Conservation (phyloP, 2,797 vertebrate genomes). For the Pseudomugil tenellus region DNA sequence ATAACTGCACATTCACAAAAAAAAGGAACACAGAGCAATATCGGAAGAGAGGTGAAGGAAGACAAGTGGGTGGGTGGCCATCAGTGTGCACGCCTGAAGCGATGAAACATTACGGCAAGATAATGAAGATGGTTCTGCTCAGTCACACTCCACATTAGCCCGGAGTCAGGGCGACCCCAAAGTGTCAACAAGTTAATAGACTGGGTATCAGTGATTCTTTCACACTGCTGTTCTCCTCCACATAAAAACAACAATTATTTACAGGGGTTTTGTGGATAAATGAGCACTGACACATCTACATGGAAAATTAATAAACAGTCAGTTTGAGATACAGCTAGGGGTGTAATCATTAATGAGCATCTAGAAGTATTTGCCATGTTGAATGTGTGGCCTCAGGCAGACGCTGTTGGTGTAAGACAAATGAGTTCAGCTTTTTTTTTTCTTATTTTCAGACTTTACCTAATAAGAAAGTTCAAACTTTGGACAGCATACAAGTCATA, state of each 20-base stretch:
- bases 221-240: conserved; percentile 66
- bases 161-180: conserved; percentile 80
- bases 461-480: not conserved
- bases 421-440: conserved; percentile 13
- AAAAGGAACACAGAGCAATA: conserved; percentile 46
- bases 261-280: conserved; percentile 67
- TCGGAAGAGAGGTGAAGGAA: conserved; percentile 50
- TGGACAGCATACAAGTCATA: not conserved
- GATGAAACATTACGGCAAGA: conserved; percentile 79
- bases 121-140: conserved; percentile 86
- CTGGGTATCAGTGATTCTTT: conserved; percentile 74
- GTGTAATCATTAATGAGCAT: conserved; percentile 33
- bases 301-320: conserved; percentile 52
- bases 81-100: conserved; percentile 70
- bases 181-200: conserved; percentile 86
- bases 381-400: conserved; percentile 16
- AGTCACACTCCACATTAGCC: conserved; percentile 84
- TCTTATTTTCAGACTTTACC: not conserved
- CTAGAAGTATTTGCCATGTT: conserved; percentile 24
- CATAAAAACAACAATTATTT: conserved; percentile 75
- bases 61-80: conserved; percentile 65
- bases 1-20: conserved; percentile 42
- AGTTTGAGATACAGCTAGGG: conserved; percentile 29
- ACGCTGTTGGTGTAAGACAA: conserved; percentile 18
- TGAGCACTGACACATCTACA: conserved; percentile 56